Evolutionary conservation across 2,888 invertebrate species (phyloP), one percentile per base, ranked within the genome.

Genomic region (Ormyrus rosae): DNA sequence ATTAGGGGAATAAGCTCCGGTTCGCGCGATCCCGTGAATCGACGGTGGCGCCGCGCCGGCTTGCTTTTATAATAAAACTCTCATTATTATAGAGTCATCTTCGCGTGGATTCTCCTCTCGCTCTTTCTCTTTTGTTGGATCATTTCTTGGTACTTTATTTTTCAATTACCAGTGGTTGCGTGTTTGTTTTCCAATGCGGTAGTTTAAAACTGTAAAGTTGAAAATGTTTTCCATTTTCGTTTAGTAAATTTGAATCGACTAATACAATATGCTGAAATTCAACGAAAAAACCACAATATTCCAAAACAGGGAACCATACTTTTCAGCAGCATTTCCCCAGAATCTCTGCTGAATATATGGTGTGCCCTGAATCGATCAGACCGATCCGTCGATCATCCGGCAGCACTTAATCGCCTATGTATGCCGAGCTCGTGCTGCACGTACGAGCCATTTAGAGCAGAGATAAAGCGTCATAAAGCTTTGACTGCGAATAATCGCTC

Each of bases 1-100:
- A 78, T 81, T 78, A 78, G 53, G 34, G 50, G 58, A 77, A 77
- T 81, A 78, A 81, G 34, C 34, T 81, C 73, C 48, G 8, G 67
- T 68, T 73, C 13, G 34, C 8, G 34, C 10, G 51, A 68, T 46
- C 61, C 56, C 63, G 46, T 63, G 77, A 75, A 81, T 78, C 71
- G 75, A 13, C 65, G 63, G 63, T 71, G 55, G 67, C 70, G 72
- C 34, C 34, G 4, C 67, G 5, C 10, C 50, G 51, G 53, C 60
- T 8, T 58, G 2, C 68, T 53, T 58, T 58, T 65, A 53, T 70
- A 58, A 78, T 81, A 75, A 81, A 78, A 81, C 64, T 67, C 68
- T 72, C 75, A 72, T 78, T 78, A 71, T 67, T 78, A 71, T 67
- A 60, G 53, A 58, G 64, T 74, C 67, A 61, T 74, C 60, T 69